A percentile compares a stretch with the other conserved stretches of the same genome.
These are phyloP conservation scores for Pterophyllum scalare DNA, from an alignment of 2,113 vertebrate genomes.

Conservation along the genomic window DNA sequence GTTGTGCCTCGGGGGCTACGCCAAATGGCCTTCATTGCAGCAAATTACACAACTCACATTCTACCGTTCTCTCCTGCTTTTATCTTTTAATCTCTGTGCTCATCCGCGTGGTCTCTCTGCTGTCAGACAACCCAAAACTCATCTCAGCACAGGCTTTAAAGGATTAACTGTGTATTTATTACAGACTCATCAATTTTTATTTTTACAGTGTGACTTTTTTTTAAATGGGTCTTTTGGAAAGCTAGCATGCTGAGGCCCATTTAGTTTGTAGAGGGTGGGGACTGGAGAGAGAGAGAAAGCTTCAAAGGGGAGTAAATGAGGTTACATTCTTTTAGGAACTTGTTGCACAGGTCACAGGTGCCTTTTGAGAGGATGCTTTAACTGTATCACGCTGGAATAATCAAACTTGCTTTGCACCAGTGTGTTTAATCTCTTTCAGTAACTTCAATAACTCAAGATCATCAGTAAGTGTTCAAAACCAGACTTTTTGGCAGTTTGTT, in stretches of 20 bases:
- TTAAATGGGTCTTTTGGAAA: slow-evolving; percentile 7
- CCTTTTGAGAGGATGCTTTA: slow-evolving; percentile 14
- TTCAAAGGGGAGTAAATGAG: slow-evolving; percentile 61
- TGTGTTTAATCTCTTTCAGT: neutral
- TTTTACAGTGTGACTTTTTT: slow-evolving; percentile 13
- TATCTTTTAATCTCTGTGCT: slow-evolving; percentile 40
- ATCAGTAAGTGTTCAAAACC: too few relatives aligned
- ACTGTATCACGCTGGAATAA: neutral
- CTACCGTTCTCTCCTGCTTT: neutral
- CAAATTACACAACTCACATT: slow-evolving; percentile 21
- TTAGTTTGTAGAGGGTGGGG: slow-evolving; percentile 49
- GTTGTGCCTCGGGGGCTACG: neutral
- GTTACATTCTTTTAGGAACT: slow-evolving; percentile 65
- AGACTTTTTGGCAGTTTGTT: too few relatives aligned
- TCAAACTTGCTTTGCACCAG: neutral
- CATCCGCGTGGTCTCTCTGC: neutral
- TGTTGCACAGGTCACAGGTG: slow-evolving; percentile 56
- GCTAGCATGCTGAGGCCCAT: slow-evolving; percentile 54
- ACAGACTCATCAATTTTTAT: slow-evolving; percentile 21
- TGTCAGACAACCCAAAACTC: slow-evolving; percentile 30
- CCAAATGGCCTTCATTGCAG: slow-evolving; percentile 30
- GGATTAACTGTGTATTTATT: slow-evolving; percentile 16
- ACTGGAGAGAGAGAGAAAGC: slow-evolving; percentile 27
- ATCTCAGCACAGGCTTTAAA: slow-evolving; percentile 17
- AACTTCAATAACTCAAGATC: too few relatives aligned